phyloP scores from a whole-genome alignment of 1,140 invertebrate genomes.

The Bombus superbus region DNA sequence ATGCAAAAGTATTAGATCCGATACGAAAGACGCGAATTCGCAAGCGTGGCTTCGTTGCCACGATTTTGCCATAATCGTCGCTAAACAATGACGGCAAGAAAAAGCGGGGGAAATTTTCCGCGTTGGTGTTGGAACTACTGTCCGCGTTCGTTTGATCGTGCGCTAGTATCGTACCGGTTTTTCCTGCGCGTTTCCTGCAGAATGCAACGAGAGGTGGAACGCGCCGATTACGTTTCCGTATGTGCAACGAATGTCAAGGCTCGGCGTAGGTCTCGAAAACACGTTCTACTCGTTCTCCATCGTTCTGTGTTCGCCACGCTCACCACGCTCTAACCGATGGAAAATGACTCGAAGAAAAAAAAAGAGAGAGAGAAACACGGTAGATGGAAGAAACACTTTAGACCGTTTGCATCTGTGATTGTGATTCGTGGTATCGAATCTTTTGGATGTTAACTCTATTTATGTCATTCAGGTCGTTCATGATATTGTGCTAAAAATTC shows the following conservation, averaged over 20 bases:
- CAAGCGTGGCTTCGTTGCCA: background rate
- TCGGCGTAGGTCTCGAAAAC: conserved; percentile 11
- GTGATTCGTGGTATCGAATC: background rate
- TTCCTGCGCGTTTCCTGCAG: conserved; percentile 21
- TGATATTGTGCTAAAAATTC: no score
- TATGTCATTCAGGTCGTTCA: no score
- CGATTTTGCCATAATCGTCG: background rate
- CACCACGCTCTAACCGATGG: background rate
- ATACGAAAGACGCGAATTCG: background rate
- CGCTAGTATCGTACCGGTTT: conserved; percentile 23
- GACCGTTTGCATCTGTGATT: background rate
- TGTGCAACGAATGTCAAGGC: conserved; percentile 36
- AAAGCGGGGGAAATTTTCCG: conserved; percentile 7
- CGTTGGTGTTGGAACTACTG: background rate
- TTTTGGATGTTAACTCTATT: background rate
- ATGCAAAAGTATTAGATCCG: background rate
- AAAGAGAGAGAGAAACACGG: background rate
- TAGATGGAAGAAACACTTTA: background rate
- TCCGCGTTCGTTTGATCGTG: background rate
- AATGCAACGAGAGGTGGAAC: background rate
- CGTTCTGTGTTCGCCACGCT: background rate
- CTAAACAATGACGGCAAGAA: background rate
- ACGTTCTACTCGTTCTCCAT: background rate
- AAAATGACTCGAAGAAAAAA: background rate
- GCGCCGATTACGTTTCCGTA: background rate